Conservation (phyloP, 2,113 vertebrate genomes). For the Microcebus tavaratra region DNA sequence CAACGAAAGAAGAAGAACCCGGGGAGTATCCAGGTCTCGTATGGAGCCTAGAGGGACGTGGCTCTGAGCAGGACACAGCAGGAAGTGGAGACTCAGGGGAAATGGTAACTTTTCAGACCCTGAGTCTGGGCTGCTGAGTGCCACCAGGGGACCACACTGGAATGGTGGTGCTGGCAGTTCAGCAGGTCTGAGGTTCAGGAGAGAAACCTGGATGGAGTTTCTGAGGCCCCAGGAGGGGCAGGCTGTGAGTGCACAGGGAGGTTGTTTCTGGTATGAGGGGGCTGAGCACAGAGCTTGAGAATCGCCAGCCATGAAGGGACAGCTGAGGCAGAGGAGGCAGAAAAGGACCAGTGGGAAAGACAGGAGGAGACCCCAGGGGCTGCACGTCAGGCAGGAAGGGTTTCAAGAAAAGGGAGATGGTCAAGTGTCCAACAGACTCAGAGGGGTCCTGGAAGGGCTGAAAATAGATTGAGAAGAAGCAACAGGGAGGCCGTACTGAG, state of each 20-base stretch:
- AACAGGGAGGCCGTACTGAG: not conserved
- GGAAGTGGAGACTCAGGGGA: not conserved
- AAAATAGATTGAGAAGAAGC: not conserved
- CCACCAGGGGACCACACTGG: not conserved
- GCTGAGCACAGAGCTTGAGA: not conserved
- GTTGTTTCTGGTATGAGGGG: too few species aligned
- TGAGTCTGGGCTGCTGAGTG: not conserved
- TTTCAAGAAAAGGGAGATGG: not conserved
- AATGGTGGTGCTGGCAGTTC: not conserved
- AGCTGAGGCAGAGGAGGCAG: not conserved
- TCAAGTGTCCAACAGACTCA: not conserved
- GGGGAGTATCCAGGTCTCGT: not conserved
- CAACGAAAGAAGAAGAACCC: not conserved
- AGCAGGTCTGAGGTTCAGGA: not conserved
- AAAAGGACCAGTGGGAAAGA: not conserved
- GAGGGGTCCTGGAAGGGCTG: not conserved
- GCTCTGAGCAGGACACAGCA: not conserved
- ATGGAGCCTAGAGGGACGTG: too few species aligned
- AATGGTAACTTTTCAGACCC: not conserved
- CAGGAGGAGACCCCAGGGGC: not conserved
- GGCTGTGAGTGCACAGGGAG: not conserved
- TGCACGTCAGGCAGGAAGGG: not conserved
- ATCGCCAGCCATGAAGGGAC: not conserved
- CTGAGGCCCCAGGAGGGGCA: not conserved
- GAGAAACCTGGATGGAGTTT: not conserved